These are phyloP conservation scores for Micromussa lordhowensis DNA, from an alignment of 92 coral and sea anemone species.

Conservation along the genomic window DNA sequence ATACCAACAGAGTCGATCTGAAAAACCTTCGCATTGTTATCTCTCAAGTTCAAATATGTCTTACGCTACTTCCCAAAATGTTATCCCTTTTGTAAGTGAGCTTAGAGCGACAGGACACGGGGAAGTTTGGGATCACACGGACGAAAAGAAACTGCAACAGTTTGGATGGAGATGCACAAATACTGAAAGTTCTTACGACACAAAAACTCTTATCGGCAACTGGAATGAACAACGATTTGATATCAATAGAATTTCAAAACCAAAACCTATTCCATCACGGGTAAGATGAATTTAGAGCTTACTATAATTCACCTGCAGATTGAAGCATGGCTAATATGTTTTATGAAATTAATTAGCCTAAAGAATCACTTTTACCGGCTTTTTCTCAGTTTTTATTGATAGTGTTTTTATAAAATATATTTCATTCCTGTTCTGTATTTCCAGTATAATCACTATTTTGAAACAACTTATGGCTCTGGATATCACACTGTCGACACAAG, in stretches of 20 bases:
- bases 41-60: slow-evolving; percentile 32
- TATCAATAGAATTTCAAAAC: slow-evolving; percentile 82
- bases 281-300: slow-evolving; percentile 40
- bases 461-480: slow-evolving; percentile 83
- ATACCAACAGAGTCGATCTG: slow-evolving; percentile 66
- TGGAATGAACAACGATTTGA: slow-evolving; percentile 99
- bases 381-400: too few species aligned
- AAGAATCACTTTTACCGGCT: not conserved
- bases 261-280: slow-evolving; percentile 96
- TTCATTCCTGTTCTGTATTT: not conserved
- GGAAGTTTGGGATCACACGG: slow-evolving; percentile 99
- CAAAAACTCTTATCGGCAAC: slow-evolving; percentile 87
- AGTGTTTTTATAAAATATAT: not conserved
- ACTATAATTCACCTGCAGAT: not conserved
- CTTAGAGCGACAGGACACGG: slow-evolving; percentile 98
- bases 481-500: slow-evolving; percentile 60
- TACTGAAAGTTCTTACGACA: slow-evolving; percentile 91
- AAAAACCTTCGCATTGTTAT: not conserved
- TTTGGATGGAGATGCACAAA: slow-evolving; percentile 99
- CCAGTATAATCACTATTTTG: slow-evolving; percentile 91
- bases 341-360: not conserved
- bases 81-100: slow-evolving; percentile 85
- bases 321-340: not conserved
- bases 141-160: slow-evolving; percentile 87
- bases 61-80: slow-evolving; percentile 62